Percentiles rank a stretch among this genome's conserved stretches.
These are phyloP conservation scores for Lophius americanus DNA, from an alignment of 2,797 vertebrate species.

Conservation along the genomic window DNA sequence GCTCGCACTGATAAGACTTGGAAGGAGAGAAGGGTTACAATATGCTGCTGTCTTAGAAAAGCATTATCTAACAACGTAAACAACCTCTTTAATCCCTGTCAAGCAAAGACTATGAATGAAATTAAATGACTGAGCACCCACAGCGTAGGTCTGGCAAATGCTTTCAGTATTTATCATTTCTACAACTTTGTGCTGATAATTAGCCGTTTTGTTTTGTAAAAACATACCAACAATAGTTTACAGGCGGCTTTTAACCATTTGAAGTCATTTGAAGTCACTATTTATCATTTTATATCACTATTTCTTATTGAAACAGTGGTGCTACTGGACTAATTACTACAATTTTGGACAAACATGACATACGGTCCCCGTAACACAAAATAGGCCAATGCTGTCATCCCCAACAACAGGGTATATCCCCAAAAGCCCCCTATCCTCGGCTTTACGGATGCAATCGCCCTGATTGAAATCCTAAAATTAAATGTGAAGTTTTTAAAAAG, in stretches of 20 bases:
- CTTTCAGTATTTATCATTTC: constrained; percentile 5
- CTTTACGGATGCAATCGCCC: no score
- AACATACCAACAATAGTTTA: neutral
- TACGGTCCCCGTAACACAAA: no score
- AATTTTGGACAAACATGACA: no score
- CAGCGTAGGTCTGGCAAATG: constrained; percentile 11
- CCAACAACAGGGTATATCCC: no score
- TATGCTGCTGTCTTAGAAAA: constrained; percentile 34
- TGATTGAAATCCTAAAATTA: no score
- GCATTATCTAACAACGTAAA: constrained; percentile 41
- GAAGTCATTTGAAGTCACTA: constrained; percentile 11
- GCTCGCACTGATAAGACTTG: constrained; percentile 40
- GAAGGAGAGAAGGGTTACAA: constrained; percentile 25
- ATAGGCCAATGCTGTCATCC: no score
- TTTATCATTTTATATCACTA: no score
- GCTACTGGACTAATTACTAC: no score
- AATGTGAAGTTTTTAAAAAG: no score
- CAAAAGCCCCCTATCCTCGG: no score
- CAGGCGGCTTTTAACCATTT: constrained; percentile 9
- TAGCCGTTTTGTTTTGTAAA: constrained; percentile 3
- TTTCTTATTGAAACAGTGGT: no score
- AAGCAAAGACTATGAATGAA: constrained; percentile 4
- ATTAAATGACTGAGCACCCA: constrained; percentile 20
- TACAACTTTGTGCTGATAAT: constrained; percentile 17
- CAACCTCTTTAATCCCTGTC: constrained; percentile 28